A percentile compares a stretch with the other conserved stretches of the same genome.
phyloP scores from a whole-genome alignment of 2,113 vertebrate genomes.

The Megaptera novaeangliae region DNA sequence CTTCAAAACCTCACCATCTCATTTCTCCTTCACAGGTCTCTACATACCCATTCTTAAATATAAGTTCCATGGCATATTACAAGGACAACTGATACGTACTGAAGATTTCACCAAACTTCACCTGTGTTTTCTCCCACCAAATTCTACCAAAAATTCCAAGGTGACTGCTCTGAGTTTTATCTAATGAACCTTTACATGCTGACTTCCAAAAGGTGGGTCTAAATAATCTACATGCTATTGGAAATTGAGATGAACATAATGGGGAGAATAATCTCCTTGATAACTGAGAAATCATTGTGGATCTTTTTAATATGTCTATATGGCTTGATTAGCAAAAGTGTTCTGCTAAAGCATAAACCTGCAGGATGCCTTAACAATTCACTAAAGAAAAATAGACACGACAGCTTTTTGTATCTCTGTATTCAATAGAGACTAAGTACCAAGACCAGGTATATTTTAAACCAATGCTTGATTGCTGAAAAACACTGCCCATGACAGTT shows the following conservation, averaged over 20 bases:
- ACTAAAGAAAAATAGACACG: background rate
- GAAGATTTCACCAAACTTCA: background rate
- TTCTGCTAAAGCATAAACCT: background rate
- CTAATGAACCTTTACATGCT: background rate
- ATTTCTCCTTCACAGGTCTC: background rate
- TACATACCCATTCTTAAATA: background rate
- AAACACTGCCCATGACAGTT: background rate
- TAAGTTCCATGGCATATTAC: background rate
- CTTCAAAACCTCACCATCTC: background rate
- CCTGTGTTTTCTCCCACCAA: background rate
- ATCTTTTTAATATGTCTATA: background rate
- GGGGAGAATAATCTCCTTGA: background rate
- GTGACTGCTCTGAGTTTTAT: background rate
- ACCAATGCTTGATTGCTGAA: background rate
- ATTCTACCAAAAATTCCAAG: background rate
- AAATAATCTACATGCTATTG: background rate
- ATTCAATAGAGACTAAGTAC: background rate
- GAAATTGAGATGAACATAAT: background rate
- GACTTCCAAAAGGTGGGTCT: background rate
- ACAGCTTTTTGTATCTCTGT: background rate
- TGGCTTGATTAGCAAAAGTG: background rate
- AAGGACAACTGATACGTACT: background rate
- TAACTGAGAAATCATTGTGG: background rate
- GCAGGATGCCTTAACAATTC: background rate
- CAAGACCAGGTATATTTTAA: background rate